Evolutionary conservation across 2,797 vertebrate species (phyloP).

Genomic region (Parauchenoglanis ngamensis): DNA sequence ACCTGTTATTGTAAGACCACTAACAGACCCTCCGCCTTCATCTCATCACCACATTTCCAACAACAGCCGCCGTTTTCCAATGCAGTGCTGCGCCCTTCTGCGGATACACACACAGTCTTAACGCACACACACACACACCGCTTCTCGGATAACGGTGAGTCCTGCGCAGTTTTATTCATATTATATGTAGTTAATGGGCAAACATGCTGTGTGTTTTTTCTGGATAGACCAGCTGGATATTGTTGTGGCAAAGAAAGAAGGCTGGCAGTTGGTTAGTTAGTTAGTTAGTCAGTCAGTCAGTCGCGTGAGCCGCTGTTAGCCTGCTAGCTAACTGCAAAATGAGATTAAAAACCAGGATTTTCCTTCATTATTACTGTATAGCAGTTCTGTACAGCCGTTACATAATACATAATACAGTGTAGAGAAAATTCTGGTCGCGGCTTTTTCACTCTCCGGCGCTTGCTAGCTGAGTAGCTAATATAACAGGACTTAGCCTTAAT

Average conservation of each 20-base stretch:
- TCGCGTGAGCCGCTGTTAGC: slow-evolving; percentile 51
- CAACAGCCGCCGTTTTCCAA: slow-evolving; percentile 47
- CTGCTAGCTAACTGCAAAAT: slow-evolving; percentile 41
- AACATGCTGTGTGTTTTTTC: background rate
- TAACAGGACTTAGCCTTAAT: background rate
- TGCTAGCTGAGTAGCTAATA: slow-evolving; percentile 1
- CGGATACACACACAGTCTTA: slow-evolving; percentile 4
- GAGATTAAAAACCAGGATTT: background rate
- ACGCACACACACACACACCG: background rate
- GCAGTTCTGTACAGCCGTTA: background rate
- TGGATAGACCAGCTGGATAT: slow-evolving; percentile 31
- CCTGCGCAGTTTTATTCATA: background rate
- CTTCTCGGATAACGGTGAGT: slow-evolving; percentile 48
- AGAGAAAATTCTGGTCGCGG: background rate
- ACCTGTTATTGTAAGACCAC: background rate
- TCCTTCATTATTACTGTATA: background rate
- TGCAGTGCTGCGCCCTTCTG: slow-evolving; percentile 57
- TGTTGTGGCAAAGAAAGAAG: slow-evolving; percentile 44
- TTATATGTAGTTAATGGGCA: background rate
- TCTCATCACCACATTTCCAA: slow-evolving; percentile 44
- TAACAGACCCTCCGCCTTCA: slow-evolving; percentile 50
- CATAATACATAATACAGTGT: background rate
- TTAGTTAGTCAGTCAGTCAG: background rate
- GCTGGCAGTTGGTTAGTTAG: slow-evolving; percentile 20
- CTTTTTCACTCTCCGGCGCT: background rate